Base-by-base conservation (phyloP, 2,113 vertebrate species). In the Dinomys branickii region DNA sequence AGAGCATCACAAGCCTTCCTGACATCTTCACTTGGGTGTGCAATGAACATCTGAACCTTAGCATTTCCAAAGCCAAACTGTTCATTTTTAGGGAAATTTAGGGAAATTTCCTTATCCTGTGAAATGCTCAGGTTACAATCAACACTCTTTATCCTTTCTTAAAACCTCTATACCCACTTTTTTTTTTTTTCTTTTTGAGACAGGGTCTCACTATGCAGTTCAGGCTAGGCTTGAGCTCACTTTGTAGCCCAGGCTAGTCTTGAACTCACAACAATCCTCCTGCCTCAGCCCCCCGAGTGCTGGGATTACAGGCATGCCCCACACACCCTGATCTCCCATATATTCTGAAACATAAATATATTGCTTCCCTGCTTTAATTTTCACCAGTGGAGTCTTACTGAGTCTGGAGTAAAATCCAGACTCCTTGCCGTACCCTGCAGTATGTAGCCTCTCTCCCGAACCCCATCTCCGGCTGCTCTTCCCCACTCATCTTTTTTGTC, bases 61-160 rank as follows among this genome's bases (percentile, higher is more conserved):
- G 61, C 81, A 85, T n/a, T 44, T 85, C 61, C 52, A 50, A 92
- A 83, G 50, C 73, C 75, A 88, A 82, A 88, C 47, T 63, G 19
- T 12, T 38, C n/a, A 47, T 41, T 58, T 95, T 61, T 89, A 75
- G n/a, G n/a, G n/a, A n/a, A n/a, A n/a, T n/a, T n/a, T n/a, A n/a
- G n/a, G n/a, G n/a, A 75, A 92, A 92, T 58, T 82, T 81, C 44
- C 56, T 30, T 33, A 80, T 85, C 24, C 56, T 38, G 61, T 35
- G 50, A 93, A 84, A 92, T 77, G 38, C 22, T 73, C n/a, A 71
- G 88, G 82, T 63, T 69, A 41, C 91, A 86, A 59, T 61, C 52
- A 7, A 26, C 5, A 5, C 67, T 59, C 59, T n/a, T 90, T 50
- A 41, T 30, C 33, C 28, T 83, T 84, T 94, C n/a, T 82, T 44